Evolutionary conservation across 2,797 vertebrate species (phyloP).

Genomic region (Anguilla megastoma): DNA sequence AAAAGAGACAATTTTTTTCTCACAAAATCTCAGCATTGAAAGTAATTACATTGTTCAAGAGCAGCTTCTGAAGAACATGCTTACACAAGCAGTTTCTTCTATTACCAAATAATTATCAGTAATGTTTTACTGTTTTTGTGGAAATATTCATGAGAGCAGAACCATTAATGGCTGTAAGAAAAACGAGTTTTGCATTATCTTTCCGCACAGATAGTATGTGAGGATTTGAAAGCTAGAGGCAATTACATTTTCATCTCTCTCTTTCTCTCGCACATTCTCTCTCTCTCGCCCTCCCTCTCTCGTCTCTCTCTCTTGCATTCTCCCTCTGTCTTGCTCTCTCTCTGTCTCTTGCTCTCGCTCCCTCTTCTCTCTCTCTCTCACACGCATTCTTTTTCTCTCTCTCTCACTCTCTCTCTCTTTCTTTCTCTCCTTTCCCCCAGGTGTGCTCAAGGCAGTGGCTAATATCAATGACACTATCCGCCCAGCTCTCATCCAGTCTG

Average conservation of each 20-base stretch:
- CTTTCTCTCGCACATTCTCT: background rate
- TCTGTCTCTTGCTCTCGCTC: background rate
- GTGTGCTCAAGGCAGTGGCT: conserved; percentile 88
- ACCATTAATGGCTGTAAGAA: background rate
- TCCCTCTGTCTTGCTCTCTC: background rate
- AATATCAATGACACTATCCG: conserved; percentile 89
- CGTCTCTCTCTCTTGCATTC: background rate
- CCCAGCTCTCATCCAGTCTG: conserved; percentile 83
- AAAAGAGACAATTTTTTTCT: background rate
- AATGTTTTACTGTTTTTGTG: background rate
- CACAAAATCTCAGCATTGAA: background rate
- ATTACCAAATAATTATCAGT: background rate
- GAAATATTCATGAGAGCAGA: background rate
- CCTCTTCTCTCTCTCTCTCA: background rate
- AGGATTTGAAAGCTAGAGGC: background rate
- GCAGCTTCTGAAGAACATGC: background rate
- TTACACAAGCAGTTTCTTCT: background rate
- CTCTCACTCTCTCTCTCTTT: background rate
- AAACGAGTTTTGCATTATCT: background rate
- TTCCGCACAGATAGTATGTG: background rate
- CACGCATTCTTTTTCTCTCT: background rate
- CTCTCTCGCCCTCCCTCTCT: background rate
- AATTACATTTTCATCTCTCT: background rate
- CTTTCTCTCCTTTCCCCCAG: conserved; percentile 50
- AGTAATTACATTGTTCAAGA: background rate